These are phyloP conservation scores for Simalia tracyae DNA, from an alignment of 2,797 vertebrate species.

Conservation along the genomic window DNA sequence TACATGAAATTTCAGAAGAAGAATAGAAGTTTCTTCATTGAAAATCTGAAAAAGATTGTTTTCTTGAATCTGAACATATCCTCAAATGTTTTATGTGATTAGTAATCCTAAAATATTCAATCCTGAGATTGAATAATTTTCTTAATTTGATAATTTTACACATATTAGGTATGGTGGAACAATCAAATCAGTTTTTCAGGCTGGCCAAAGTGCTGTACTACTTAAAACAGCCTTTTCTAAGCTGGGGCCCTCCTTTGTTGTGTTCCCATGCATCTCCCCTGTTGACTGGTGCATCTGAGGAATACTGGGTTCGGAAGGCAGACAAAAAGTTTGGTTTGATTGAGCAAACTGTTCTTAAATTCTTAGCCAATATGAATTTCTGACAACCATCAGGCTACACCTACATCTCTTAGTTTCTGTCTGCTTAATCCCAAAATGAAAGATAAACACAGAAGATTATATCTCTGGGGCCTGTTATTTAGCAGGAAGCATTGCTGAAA, in stretches of 20 bases:
- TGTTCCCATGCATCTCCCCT: neutral
- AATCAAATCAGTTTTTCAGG: neutral
- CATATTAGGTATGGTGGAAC: neutral
- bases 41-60: neutral
- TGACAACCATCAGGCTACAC: neutral
- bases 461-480: neutral
- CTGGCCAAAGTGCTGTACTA: neutral
- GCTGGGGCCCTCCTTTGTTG: neutral
- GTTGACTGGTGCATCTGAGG: neutral
- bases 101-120: neutral
- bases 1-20: neutral
- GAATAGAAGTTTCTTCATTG: neutral
- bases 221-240: neutral
- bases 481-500: neutral
- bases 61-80: neutral
- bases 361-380: neutral
- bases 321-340: neutral
- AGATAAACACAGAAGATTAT: neutral
- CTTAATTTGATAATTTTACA: neutral
- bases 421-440: neutral
- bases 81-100: neutral
- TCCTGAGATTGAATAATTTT: neutral
- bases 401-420: neutral
- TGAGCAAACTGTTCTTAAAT: neutral
- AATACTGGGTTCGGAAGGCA: neutral